Conservation (phyloP, 2,797 vertebrate species). For the Crenuchus spilurus region DNA sequence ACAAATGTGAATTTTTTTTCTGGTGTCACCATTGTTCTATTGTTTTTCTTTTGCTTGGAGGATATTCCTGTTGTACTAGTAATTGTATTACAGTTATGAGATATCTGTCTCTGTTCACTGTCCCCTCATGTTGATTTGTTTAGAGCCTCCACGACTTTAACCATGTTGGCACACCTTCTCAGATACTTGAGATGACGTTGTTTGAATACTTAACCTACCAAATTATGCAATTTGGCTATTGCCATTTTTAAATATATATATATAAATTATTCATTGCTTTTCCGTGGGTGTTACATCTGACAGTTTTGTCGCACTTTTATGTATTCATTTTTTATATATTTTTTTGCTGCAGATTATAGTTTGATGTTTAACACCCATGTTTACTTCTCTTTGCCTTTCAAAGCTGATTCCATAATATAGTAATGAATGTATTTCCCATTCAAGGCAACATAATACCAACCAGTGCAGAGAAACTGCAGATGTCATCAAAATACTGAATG, state of each 20-base stretch:
- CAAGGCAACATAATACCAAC: not conserved
- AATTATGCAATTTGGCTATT: constrained; percentile 7
- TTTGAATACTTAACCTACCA: constrained; percentile 11
- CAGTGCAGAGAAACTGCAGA: not conserved
- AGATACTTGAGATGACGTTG: not conserved
- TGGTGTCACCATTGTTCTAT: constrained; percentile 15
- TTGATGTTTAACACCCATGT: constrained; percentile 1
- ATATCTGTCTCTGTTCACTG: constrained; percentile 17
- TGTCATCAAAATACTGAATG: not conserved
- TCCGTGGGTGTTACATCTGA: constrained; percentile 13
- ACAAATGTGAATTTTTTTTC: constrained; percentile 44
- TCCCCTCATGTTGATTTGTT: constrained; percentile 15
- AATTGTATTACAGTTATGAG: constrained; percentile 19
- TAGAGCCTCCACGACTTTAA: constrained; percentile 5
- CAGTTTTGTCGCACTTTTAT: not conserved
- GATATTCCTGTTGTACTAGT: constrained; percentile 25
- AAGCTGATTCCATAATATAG: constrained; percentile 46
- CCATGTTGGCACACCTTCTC: constrained; percentile 1
- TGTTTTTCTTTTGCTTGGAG: constrained; percentile 18
- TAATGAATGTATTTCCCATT: constrained; percentile 58
- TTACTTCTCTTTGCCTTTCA: constrained; percentile 45
- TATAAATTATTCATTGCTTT: constrained; percentile 8
- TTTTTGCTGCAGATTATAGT: not conserved
- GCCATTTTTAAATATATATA: too few species aligned
- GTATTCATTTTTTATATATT: not conserved